Evolutionary conservation across 2,113 vertebrate genomes (phyloP).

Genomic region (Coptodon rendalli): DNA sequence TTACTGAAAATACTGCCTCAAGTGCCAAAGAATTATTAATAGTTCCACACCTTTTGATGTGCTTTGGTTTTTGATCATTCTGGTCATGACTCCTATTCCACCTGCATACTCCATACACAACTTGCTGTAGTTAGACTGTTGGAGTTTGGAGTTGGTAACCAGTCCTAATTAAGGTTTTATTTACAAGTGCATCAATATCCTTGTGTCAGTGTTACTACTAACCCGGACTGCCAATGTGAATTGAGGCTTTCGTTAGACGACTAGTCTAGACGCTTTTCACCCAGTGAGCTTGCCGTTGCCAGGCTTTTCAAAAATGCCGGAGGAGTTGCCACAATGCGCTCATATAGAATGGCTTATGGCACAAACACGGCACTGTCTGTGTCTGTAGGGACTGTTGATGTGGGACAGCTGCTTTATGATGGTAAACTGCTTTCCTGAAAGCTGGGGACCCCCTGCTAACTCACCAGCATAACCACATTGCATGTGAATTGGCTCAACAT

Average conservation of each 20-base stretch:
- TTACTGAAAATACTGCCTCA: background rate
- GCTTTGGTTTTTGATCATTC: background rate
- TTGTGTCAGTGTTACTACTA: constrained; percentile 36
- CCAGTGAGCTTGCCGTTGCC: constrained; percentile 41
- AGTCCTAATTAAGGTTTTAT: constrained; percentile 34
- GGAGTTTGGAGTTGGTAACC: background rate
- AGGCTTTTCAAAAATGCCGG: constrained; percentile 49
- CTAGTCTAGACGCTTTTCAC: constrained; percentile 55
- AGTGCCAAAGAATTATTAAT: background rate
- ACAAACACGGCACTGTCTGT: constrained; percentile 56
- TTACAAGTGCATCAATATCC: constrained; percentile 23
- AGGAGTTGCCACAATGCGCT: constrained; percentile 53
- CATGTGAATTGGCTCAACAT: constrained; percentile 67
- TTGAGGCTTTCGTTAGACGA: constrained; percentile 30
- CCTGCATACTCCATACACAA: background rate
- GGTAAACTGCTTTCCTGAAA: constrained; percentile 61
- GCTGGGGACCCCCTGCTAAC: constrained; percentile 52
- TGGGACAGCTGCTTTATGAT: constrained; percentile 67
- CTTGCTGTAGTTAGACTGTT: background rate
- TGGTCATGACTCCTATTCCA: background rate
- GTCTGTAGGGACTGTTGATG: constrained; percentile 40
- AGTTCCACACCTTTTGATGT: background rate
- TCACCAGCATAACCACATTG: constrained; percentile 52
- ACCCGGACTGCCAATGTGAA: constrained; percentile 38
- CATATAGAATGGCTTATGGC: constrained; percentile 56